These are phyloP conservation scores for Drosophila trichaetosa DNA, from an alignment of 2,888 invertebrate species.

Conservation along the genomic window DNA sequence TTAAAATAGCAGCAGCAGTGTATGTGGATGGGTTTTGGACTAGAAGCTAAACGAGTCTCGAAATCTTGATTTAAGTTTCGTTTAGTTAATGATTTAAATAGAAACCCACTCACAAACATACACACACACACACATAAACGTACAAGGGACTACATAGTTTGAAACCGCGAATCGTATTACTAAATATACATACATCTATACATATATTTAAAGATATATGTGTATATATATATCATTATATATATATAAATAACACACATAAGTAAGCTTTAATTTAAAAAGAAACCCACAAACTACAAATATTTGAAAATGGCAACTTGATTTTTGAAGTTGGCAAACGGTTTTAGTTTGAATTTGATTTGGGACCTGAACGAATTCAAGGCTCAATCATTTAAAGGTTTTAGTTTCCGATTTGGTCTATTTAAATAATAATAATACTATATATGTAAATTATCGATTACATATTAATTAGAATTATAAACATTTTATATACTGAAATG, in stretches of 20 bases:
- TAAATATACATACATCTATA: slow-evolving; percentile 73
- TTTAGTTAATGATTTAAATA: slow-evolving; percentile 53
- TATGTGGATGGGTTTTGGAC: background rate
- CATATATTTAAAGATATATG: slow-evolving; percentile 40
- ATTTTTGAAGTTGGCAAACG: slow-evolving; percentile 38
- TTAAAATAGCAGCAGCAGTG: slow-evolving; percentile 19
- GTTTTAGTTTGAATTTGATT: slow-evolving; percentile 39
- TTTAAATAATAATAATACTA: slow-evolving; percentile 25
- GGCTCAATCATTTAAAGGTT: slow-evolving; percentile 22
- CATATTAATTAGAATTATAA: slow-evolving; percentile 47
- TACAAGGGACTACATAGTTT: slow-evolving; percentile 82
- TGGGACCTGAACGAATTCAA: slow-evolving; percentile 25
- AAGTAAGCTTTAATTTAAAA: slow-evolving; percentile 60
- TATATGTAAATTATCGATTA: slow-evolving; percentile 53
- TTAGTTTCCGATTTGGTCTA: slow-evolving; percentile 51
- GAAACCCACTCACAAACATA: slow-evolving; percentile 34
- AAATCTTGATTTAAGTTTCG: slow-evolving; percentile 38
- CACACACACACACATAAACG: slow-evolving; percentile 63
- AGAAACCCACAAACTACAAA: slow-evolving; percentile 38
- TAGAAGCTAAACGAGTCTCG: slow-evolving; percentile 7
- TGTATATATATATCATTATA: slow-evolving; percentile 34
- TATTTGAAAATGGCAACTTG: slow-evolving; percentile 36
- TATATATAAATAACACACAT: slow-evolving; percentile 33
- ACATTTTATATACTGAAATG: slow-evolving; percentile 58
- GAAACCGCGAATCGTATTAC: slow-evolving; percentile 83